A percentile compares a stretch with the other conserved stretches of the same genome.
Evolutionary conservation across 2,797 vertebrate species (phyloP).

Genomic region (Melanotaenia maccullochi): DNA sequence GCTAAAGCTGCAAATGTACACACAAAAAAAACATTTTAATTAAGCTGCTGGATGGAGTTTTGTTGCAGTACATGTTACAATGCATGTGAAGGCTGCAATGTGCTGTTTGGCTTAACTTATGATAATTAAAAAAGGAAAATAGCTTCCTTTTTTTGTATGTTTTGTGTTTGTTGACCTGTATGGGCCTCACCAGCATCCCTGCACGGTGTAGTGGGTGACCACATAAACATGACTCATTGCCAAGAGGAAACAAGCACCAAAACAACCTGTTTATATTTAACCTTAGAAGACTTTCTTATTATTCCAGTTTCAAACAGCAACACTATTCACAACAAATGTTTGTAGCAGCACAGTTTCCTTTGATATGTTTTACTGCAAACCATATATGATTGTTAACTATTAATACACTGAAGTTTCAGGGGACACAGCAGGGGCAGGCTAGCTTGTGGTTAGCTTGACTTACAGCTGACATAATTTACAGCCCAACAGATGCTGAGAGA

Average conservation of each 20-base stretch:
- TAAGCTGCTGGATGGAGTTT: not conserved
- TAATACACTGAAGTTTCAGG: constrained; percentile 52
- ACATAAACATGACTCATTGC: constrained; percentile 49
- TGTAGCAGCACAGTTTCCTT: constrained; percentile 15
- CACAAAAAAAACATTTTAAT: constrained; percentile 1
- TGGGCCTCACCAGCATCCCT: constrained; percentile 7
- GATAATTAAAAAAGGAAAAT: constrained; percentile 2
- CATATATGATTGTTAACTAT: constrained; percentile 26
- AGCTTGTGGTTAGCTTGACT: constrained; percentile 50
- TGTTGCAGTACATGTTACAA: not conserved
- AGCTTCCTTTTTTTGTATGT: not conserved
- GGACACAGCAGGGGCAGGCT: constrained; percentile 7
- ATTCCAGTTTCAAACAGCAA: constrained; percentile 27
- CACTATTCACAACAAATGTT: constrained; percentile 13
- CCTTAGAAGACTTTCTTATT: constrained; percentile 30
- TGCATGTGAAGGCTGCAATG: not conserved
- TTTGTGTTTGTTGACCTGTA: constrained; percentile 5
- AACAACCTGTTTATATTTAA: constrained; percentile 54
- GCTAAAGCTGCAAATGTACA: constrained; percentile 10
- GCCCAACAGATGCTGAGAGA: constrained; percentile 46
- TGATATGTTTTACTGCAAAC: constrained; percentile 33
- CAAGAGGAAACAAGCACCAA: constrained; percentile 52
- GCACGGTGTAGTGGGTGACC: constrained; percentile 42
- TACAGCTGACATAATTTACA: constrained; percentile 57
- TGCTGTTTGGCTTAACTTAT: not conserved